Evolutionary conservation across 2,797 vertebrate species (phyloP).

Genomic region (Chaetophractus vellerosus): DNA sequence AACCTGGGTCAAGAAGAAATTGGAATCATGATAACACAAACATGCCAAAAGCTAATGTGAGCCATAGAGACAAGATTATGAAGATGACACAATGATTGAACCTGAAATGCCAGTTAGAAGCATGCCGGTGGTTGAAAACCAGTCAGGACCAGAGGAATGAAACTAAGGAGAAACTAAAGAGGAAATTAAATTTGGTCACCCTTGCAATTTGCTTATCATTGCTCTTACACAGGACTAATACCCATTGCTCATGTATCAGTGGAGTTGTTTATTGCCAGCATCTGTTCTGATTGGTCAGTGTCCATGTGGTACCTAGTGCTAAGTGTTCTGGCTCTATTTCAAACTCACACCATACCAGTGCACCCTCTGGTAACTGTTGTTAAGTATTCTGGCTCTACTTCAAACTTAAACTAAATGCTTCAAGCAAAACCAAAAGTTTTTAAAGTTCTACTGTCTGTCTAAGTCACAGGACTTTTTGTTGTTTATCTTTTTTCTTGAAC

Average conservation of each 20-base stretch:
- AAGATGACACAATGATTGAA: background rate
- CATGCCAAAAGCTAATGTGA: background rate
- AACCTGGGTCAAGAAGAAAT: constrained; percentile 9
- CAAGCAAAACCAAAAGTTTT: background rate
- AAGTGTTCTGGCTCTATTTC: background rate
- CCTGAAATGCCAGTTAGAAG: background rate
- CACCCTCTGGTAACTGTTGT: background rate
- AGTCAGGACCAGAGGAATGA: background rate
- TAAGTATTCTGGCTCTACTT: background rate
- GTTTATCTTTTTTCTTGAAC: background rate
- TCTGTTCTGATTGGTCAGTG: background rate
- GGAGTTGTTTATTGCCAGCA: background rate
- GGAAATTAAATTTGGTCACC: background rate
- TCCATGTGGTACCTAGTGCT: background rate
- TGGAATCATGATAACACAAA: background rate
- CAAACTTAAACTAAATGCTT: background rate
- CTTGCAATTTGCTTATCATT: background rate
- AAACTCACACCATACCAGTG: background rate
- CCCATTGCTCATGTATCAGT: background rate
- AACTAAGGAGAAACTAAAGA: background rate
- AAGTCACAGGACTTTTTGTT: background rate
- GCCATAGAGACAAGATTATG: background rate
- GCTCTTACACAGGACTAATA: background rate
- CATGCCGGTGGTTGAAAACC: background rate
- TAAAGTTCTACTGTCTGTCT: background rate